Percentiles rank a stretch among this genome's conserved stretches.
Conservation (phyloP, 2,888 invertebrate genomes). For the Agonopterix subpropinquella region DNA sequence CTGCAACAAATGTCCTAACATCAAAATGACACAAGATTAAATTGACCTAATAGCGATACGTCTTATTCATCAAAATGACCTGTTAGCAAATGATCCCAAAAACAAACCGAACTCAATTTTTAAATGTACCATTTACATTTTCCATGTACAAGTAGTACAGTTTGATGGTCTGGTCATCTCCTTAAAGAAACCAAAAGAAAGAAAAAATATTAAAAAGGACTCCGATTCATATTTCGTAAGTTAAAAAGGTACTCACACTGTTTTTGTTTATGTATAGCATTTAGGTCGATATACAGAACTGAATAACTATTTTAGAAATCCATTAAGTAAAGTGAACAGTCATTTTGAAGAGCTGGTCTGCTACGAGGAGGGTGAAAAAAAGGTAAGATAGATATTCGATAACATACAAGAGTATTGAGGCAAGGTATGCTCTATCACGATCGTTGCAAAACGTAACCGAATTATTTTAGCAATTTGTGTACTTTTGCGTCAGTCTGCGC, state of each 20-base stretch:
- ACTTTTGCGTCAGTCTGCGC: background rate
- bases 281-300: slow-evolving; percentile 57
- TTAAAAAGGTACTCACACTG: background rate
- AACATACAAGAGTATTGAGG: slow-evolving; percentile 4
- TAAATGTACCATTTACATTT: no score
- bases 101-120: no score
- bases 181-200: no score
- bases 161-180: no score
- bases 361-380: slow-evolving; percentile 36
- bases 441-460: background rate
- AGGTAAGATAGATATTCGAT: slow-evolving; percentile 32
- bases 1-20: no score
- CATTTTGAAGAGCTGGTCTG: slow-evolving; percentile 63
- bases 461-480: background rate
- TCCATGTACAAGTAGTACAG: no score
- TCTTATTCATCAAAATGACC: no score
- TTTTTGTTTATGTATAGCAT: slow-evolving; percentile 34
- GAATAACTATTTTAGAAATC: slow-evolving; percentile 45
- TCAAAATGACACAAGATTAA: no score
- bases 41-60: no score
- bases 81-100: no score
- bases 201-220: no score
- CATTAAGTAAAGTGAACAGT: slow-evolving; percentile 44
- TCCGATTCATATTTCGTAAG: no score
- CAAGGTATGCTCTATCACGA: slow-evolving; percentile 8